Evolutionary conservation across 1,140 invertebrate species (phyloP).

Genomic region (Himalopsyche phryganea): DNA sequence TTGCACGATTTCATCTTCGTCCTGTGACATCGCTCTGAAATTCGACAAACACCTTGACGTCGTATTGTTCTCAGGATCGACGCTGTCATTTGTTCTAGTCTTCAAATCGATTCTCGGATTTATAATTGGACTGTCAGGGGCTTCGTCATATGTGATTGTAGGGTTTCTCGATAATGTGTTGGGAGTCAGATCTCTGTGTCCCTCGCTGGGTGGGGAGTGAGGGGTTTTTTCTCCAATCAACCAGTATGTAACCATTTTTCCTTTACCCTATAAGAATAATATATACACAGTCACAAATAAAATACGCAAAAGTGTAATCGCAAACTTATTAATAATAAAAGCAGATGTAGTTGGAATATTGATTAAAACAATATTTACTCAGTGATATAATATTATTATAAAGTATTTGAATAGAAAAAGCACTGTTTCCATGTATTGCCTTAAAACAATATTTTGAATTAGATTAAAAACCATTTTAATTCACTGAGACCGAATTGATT

Average conservation of each 20-base stretch:
- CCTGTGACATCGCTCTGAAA: slow-evolving; percentile 17
- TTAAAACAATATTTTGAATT: too few relatives aligned
- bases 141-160: slow-evolving; percentile 31
- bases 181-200: slow-evolving; percentile 6
- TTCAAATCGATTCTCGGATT: slow-evolving; percentile 19
- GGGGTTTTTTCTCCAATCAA: slow-evolving; percentile 64
- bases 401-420: too few relatives aligned
- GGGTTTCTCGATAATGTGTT: slow-evolving; percentile 27
- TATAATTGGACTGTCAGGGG: slow-evolving; percentile 27
- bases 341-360: neutral
- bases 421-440: too few relatives aligned
- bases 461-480: too few relatives aligned
- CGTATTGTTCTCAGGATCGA: slow-evolving; percentile 7
- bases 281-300: too few relatives aligned
- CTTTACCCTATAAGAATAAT: slow-evolving; percentile 83
- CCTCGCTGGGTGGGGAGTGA: slow-evolving; percentile 1
- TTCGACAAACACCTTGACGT: neutral
- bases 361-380: neutral
- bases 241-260: slow-evolving; percentile 88
- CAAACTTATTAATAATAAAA: too few relatives aligned
- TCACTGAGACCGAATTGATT: too few relatives aligned
- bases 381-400: neutral
- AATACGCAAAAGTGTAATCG: slow-evolving; percentile 25
- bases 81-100: neutral
- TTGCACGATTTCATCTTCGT: slow-evolving; percentile 16